Percentiles rank a stretch among this genome's conserved stretches.
phyloP scores from a whole-genome alignment of 2,113 vertebrate genomes.

The Caloenas nicobarica region DNA sequence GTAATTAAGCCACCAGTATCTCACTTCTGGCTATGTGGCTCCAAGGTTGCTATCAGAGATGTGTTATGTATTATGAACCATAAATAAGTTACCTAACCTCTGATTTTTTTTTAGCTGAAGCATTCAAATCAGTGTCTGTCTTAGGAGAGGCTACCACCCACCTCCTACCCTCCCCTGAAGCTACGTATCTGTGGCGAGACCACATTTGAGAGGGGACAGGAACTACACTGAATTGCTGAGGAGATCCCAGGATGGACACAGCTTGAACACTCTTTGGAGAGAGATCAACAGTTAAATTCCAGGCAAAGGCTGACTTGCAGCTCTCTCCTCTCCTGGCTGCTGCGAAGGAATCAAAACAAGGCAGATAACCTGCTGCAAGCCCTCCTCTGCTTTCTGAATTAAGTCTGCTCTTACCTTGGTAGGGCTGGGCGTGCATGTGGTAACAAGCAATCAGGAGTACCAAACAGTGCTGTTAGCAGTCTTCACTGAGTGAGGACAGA shows the following conservation, averaged over 20 bases:
- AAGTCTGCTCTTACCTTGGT: rapidly evolving
- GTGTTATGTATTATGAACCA: neutral
- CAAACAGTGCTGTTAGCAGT: neutral
- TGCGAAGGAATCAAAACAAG: neutral
- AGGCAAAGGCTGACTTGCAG: neutral
- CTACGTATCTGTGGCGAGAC: neutral
- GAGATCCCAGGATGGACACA: neutral
- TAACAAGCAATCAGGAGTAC: neutral
- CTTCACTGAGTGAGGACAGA: neutral
- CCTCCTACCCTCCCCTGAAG: neutral
- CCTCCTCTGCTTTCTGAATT: neutral
- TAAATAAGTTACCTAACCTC: neutral
- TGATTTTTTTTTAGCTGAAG: neutral
- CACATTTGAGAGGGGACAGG: neutral
- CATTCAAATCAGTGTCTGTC: neutral
- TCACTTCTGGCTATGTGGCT: neutral
- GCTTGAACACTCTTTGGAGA: neutral
- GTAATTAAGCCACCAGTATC: neutral
- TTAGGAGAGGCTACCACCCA: neutral
- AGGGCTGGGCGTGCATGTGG: rapidly evolving
- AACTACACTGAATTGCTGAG: neutral
- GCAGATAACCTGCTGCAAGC: neutral
- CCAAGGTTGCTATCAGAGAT: neutral
- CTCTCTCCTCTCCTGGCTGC: neutral
- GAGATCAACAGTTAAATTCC: neutral